Conservation (phyloP, 2,797 vertebrate species). For the Clarias laeviceps region DNA sequence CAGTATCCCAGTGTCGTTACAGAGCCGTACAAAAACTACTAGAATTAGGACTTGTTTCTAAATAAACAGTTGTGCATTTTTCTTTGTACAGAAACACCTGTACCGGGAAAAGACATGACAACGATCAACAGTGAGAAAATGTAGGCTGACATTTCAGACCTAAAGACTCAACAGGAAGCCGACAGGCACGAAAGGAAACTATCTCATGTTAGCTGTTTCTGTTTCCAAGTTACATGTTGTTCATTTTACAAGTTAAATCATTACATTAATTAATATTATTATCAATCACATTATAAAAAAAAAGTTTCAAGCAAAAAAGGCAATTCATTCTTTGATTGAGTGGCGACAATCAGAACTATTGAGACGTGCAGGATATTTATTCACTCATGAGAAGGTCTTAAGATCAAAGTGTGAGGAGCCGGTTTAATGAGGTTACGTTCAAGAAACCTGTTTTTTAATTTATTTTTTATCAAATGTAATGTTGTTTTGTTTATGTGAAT, state of each 20-base stretch:
- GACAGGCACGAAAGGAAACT: neutral
- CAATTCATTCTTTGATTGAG: neutral
- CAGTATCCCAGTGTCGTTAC: constrained; percentile 31
- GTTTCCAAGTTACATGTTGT: neutral
- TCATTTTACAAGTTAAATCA: neutral
- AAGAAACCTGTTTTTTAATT: neutral
- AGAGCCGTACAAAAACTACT: constrained; percentile 54
- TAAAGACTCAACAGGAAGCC: neutral
- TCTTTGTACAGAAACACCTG: neutral
- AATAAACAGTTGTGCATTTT: neutral
- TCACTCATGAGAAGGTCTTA: neutral
- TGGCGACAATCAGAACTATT: neutral
- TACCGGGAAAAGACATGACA: neutral
- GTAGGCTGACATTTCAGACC: neutral
- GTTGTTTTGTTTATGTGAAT: neutral
- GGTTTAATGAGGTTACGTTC: neutral
- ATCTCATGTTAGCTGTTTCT: neutral
- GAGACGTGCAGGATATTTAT: neutral
- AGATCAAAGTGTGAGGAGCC: neutral
- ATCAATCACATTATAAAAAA: neutral
- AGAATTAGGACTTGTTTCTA: neutral
- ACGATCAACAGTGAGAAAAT: no score
- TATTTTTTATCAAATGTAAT: no score
- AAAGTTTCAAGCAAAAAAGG: neutral
- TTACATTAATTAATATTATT: neutral